Percentiles rank a stretch among this genome's conserved stretches.
Conservation (phyloP, 2,113 vertebrate genomes). For the Cephalopholis sonnerati region DNA sequence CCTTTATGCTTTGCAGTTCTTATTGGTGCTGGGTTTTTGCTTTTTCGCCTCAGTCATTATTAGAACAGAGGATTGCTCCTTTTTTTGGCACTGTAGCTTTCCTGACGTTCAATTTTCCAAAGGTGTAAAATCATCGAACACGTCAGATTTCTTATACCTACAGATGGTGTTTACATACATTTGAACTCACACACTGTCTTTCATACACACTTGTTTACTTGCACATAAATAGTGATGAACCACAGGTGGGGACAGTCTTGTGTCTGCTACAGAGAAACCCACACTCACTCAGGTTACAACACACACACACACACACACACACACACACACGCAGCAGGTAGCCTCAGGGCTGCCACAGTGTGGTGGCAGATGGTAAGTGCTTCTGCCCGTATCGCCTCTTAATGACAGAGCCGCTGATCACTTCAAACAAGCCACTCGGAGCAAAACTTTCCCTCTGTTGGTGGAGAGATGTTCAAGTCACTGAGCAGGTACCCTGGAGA, state of each 20-base stretch:
- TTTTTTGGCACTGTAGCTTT: background rate
- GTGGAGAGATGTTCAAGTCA: constrained; percentile 55
- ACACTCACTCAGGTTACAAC: background rate
- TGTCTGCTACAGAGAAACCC: constrained; percentile 11
- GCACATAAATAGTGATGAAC: constrained; percentile 42
- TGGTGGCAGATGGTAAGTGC: constrained; percentile 65
- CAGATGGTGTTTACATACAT: constrained; percentile 12
- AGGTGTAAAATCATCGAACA: constrained; percentile 18
- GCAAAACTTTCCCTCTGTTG: constrained; percentile 58
- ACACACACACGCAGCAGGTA: constrained; percentile 16
- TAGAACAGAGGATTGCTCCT: background rate
- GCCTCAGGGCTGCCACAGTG: constrained; percentile 72
- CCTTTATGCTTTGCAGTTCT: background rate
- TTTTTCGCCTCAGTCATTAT: constrained; percentile 1
- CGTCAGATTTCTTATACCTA: background rate
- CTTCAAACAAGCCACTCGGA: constrained; percentile 65
- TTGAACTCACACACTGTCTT: background rate
- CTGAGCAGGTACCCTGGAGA: constrained; percentile 68
- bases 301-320: background rate
- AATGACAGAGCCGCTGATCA: constrained; percentile 63
- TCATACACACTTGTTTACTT: constrained; percentile 7
- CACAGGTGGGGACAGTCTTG: constrained; percentile 56
- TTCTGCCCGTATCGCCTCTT: constrained; percentile 32
- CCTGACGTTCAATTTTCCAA: background rate
- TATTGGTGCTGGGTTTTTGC: background rate